A percentile compares a stretch with the other conserved stretches of the same genome.
phyloP scores from a whole-genome alignment of 2,888 invertebrate genomes.

The Drepanosiphum platanoidis region DNA sequence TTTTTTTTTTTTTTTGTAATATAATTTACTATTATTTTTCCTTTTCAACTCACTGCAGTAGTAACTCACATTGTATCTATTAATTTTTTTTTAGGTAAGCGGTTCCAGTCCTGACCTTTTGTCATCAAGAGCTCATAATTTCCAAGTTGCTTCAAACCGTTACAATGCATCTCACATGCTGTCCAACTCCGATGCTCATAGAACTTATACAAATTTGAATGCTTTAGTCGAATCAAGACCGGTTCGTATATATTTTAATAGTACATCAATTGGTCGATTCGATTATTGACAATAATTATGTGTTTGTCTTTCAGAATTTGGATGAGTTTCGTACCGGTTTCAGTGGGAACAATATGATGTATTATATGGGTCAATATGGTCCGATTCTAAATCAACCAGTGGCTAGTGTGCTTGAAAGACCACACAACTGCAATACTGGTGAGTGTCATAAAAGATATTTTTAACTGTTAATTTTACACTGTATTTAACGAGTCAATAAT shows the following conservation, averaged over 20 bases:
- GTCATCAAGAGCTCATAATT: slow-evolving; percentile 71
- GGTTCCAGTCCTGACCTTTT: slow-evolving; percentile 84
- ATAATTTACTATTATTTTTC: slow-evolving; percentile 3
- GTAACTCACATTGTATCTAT: too few relatives aligned
- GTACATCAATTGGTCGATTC: neutral
- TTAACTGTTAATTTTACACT: neutral
- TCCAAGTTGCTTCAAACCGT: slow-evolving; percentile 58
- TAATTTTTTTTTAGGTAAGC: slow-evolving; percentile 66
- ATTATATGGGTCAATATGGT: slow-evolving; percentile 64
- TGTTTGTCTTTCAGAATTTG: slow-evolving; percentile 60
- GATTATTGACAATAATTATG: neutral
- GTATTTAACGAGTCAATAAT: neutral
- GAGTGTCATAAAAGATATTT: too few relatives aligned
- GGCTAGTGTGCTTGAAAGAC: slow-evolving; percentile 36
- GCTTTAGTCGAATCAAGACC: slow-evolving; percentile 69
- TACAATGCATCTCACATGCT: slow-evolving; percentile 63
- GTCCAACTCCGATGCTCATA: slow-evolving; percentile 72
- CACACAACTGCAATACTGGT: slow-evolving; percentile 43
- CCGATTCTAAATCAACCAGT: slow-evolving; percentile 58
- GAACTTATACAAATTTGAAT: slow-evolving; percentile 79
- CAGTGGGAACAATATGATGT: slow-evolving; percentile 65
- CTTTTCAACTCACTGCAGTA: too few relatives aligned
- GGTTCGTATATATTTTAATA: slow-evolving; percentile 61
- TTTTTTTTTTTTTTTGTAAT: neutral
- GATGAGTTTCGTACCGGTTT: slow-evolving; percentile 65